phyloP scores from a whole-genome alignment of 2,888 invertebrate genomes.

The Notodonta dromedarius region DNA sequence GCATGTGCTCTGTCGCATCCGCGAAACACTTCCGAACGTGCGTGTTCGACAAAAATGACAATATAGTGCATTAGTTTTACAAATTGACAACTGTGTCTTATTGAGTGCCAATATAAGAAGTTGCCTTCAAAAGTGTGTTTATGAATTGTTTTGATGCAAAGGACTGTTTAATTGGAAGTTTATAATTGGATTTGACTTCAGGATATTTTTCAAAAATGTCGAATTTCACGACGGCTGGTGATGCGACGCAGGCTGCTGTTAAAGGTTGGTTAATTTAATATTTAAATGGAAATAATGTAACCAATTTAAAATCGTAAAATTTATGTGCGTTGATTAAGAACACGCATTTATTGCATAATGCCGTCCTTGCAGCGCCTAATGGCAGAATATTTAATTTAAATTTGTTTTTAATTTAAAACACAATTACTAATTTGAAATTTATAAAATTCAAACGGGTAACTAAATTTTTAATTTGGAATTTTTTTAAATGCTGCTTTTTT shows the following conservation, averaged over 20 bases:
- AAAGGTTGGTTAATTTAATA: conserved; percentile 62
- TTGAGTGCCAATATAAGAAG: conserved; percentile 58
- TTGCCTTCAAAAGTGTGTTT: conserved; percentile 43
- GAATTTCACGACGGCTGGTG: conserved; percentile 61
- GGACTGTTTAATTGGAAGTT: conserved; percentile 48
- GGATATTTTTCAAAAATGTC: conserved; percentile 63
- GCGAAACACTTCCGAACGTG: conserved; percentile 44
- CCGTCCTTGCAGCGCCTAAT: conserved; percentile 16
- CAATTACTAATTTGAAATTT: no score
- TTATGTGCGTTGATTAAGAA: conserved; percentile 12
- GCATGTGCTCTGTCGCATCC: conserved; percentile 48
- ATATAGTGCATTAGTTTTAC: conserved; percentile 40
- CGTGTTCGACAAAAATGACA: conserved; percentile 56
- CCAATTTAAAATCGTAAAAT: conserved; percentile 11
- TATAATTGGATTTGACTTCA: conserved; percentile 45
- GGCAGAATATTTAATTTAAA: neutral
- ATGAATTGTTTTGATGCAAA: conserved; percentile 37
- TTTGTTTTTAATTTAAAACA: neutral
- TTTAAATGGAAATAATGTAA: neutral
- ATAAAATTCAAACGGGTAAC: no score
- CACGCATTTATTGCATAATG: conserved; percentile 27
- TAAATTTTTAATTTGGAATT: no score
- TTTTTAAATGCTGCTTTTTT: no score
- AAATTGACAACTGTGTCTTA: conserved; percentile 59
- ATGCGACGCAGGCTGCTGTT: conserved; percentile 61